Conservation (phyloP, 2,113 vertebrate genomes). For the Guaruba guarouba region DNA sequence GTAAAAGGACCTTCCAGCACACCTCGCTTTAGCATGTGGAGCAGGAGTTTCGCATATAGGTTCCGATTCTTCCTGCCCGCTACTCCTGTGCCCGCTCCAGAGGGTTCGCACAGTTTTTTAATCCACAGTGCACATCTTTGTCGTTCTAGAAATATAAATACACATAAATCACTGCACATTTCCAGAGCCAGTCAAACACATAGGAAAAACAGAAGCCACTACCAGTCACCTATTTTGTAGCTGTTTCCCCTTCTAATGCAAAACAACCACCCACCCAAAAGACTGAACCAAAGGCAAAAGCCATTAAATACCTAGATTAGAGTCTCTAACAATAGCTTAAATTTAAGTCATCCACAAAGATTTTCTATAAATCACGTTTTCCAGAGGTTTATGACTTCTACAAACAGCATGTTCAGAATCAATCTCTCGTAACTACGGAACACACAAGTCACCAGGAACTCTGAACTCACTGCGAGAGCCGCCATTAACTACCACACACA, state of each 20-base stretch:
- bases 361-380: background rate
- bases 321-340: background rate
- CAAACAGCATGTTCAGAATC: background rate
- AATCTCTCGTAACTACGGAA: background rate
- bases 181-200: background rate
- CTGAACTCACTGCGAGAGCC: background rate
- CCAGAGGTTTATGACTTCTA: background rate
- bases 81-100: constrained; percentile 75
- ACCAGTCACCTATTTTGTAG: background rate
- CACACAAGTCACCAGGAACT: background rate
- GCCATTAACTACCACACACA: background rate
- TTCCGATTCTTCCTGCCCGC: constrained; percentile 87
- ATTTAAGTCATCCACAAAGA: background rate
- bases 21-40: constrained; percentile 89
- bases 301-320: background rate
- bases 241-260: background rate
- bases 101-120: constrained; percentile 89
- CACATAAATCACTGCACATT: background rate
- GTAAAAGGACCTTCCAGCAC: constrained; percentile 86
- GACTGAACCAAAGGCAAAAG: fast-evolving
- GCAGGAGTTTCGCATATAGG: constrained; percentile 82
- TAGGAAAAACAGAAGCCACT: background rate
- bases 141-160: constrained; percentile 74
- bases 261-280: background rate
- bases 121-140: constrained; percentile 90